Evolutionary conservation across 2,888 invertebrate genomes (phyloP), one percentile per base, ranked within the genome.

Genomic region (Dione juno): DNA sequence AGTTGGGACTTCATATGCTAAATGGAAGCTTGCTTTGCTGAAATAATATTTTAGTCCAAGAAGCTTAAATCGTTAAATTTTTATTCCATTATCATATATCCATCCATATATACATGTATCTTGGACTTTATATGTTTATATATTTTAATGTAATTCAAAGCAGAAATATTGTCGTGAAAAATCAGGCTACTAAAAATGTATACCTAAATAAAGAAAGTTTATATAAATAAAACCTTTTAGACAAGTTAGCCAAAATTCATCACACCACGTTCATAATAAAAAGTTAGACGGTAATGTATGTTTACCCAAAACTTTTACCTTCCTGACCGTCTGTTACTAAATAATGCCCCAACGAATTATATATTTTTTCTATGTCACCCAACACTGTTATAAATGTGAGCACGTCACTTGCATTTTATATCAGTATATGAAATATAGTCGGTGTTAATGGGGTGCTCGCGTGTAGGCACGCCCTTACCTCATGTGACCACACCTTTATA

Each of bases 321-420:
- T 78, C 77, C 74, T 75, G 78, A 78, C 79, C 76, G 77, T 75
- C 75, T 75, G 74, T 77, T 77, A 78, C 80, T 83, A 84, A 85
- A 86, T 84, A 83, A 85, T 81, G 82, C 79, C 80, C 80, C 81
- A 79, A 80, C 77, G 80, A 77, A 81, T 71, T 71, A 74, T 68
- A 74, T 79, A 80, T 75, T 77, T 83, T 83, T 86, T 86, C 79
- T 82, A 77, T 84, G 83, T 84, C 84, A 81, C 77, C 81, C 82
- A 81, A 83, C 82, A 84, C 80, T 84, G 84, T 84, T 84, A 86
- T 86, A 86, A 87, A 89, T 83, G 87, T 82, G 85, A 82, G 85
- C 87, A 86, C 83, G 87, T 85, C 86, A 85, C 83, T 82, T 86
- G 84, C 86, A 88, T 89, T 86, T 87, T 86, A 86, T 87, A 88